These are phyloP conservation scores for Steinernema feltiae DNA, from an alignment of 1,140 invertebrate genomes.

Conservation along the genomic window DNA sequence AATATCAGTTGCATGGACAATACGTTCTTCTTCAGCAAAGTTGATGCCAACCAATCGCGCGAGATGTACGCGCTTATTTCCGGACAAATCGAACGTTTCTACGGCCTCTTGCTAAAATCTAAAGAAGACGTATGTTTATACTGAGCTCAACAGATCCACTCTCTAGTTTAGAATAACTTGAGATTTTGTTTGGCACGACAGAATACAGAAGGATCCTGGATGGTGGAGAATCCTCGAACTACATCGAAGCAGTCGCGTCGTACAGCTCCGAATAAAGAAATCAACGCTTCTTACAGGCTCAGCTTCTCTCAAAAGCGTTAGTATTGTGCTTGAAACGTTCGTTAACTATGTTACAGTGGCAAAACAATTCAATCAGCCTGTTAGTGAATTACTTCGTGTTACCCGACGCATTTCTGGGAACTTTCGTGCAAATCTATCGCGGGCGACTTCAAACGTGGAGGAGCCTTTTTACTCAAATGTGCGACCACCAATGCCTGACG, in stretches of 20 bases:
- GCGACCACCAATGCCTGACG: too few species aligned
- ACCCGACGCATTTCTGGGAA: neutral
- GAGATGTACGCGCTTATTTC: neutral
- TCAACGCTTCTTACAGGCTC: too few species aligned
- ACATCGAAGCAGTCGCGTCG: too few species aligned
- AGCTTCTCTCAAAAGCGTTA: too few species aligned
- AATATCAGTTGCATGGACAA: conserved; percentile 9
- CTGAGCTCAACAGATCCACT: neutral
- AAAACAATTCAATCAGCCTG: neutral
- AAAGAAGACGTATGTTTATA: neutral
- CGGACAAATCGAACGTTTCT: neutral
- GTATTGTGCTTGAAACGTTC: neutral
- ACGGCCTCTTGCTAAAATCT: neutral
- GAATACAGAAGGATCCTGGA: neutral
- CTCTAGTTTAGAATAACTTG: neutral
- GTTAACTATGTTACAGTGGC: neutral
- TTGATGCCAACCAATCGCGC: neutral
- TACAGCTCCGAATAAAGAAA: too few species aligned
- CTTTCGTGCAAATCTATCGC: neutral
- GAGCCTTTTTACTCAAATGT: neutral
- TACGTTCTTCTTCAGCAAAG: neutral
- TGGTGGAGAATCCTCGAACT: neutral
- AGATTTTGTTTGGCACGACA: neutral
- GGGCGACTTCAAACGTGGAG: neutral
- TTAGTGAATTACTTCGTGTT: neutral